Percentiles rank a stretch among this genome's conserved stretches.
phyloP scores from a whole-genome alignment of 2,113 vertebrate genomes.

The Brachyhypopomus gauderio region DNA sequence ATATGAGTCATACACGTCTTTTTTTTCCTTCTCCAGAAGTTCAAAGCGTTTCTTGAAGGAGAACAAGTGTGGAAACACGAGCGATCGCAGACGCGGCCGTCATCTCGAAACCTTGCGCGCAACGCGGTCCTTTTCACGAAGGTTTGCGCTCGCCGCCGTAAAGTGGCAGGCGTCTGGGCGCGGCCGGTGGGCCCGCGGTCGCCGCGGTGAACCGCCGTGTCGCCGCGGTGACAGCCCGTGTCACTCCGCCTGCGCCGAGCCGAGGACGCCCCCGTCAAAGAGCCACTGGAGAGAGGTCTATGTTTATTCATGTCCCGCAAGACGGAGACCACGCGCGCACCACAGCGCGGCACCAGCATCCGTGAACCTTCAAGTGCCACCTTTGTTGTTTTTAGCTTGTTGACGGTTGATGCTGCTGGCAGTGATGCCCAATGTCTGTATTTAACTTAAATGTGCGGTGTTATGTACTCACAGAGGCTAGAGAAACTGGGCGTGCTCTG shows the following conservation, averaged over 20 bases:
- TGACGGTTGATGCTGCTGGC: background rate
- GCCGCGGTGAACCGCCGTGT: conserved; percentile 42
- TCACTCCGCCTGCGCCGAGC: conserved; percentile 49
- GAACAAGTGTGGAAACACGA: background rate
- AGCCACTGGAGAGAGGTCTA: conserved; percentile 17
- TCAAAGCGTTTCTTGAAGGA: background rate
- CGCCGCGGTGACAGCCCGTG: conserved; percentile 35
- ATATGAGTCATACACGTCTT: background rate
- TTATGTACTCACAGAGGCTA: conserved; percentile 3
- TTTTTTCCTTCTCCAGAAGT: background rate
- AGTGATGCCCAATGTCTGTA: background rate
- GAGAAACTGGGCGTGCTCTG: background rate
- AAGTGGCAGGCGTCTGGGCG: no score
- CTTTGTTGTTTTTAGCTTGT: background rate
- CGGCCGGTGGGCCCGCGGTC: background rate
- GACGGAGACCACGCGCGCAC: conserved; percentile 35
- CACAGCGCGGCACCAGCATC: background rate
- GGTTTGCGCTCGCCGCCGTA: no score
- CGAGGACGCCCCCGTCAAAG: conserved; percentile 45
- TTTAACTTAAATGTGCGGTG: conserved; percentile 24
- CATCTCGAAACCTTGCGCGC: background rate
- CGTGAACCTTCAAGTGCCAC: background rate
- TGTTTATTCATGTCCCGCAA: conserved; percentile 53
- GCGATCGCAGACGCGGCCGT: background rate
- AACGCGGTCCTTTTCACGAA: background rate